Percentiles rank a stretch among this genome's conserved stretches.
Evolutionary conservation across 2,113 vertebrate genomes (phyloP).

Genomic region (Hyperoodon ampullatus): DNA sequence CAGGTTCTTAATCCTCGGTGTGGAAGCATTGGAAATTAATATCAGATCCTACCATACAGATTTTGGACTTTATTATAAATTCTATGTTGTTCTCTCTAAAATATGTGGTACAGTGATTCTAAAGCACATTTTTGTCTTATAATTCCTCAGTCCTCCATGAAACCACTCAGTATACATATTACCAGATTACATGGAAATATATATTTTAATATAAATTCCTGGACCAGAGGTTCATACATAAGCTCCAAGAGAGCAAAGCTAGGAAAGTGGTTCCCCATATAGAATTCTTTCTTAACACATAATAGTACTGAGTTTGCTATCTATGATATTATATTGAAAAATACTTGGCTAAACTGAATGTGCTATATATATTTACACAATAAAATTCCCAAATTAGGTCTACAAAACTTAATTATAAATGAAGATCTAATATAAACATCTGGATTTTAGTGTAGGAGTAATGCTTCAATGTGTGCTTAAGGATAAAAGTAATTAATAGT

Average conservation of each 20-base stretch:
- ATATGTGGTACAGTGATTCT: neutral
- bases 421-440: slow-evolving; percentile 44
- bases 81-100: neutral
- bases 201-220: slow-evolving; percentile 21
- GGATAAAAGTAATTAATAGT: slow-evolving; percentile 23
- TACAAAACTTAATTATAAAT: slow-evolving; percentile 3
- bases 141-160: neutral
- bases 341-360: neutral
- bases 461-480: neutral
- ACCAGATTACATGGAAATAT: neutral
- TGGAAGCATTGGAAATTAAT: neutral
- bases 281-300: neutral
- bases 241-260: neutral
- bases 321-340: neutral
- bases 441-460: neutral
- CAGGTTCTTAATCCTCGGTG: neutral
- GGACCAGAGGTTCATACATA: neutral
- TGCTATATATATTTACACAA: slow-evolving; percentile 17
- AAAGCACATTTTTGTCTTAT: neutral
- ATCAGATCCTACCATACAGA: neutral
- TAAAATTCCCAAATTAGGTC: neutral
- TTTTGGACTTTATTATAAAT: neutral
- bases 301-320: neutral
- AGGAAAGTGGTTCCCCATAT: neutral
- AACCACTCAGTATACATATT: neutral